Conservation (phyloP, 1,140 invertebrate genomes). For the Drosophila simulans region DNA sequence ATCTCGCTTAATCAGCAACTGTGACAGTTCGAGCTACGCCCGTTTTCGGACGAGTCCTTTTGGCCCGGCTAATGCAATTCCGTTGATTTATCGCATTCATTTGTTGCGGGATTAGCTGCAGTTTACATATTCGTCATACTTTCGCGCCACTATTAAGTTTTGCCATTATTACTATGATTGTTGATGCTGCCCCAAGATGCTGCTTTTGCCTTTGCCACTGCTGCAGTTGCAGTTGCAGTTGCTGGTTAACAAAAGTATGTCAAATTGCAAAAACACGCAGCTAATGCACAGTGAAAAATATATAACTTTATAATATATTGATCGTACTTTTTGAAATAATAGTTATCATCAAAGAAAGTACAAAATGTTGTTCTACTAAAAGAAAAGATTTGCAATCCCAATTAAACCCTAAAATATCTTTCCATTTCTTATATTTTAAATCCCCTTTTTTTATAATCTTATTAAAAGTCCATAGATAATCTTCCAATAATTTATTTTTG, state of each 20-base stretch:
- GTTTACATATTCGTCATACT: slow-evolving; percentile 83
- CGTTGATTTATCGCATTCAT: slow-evolving; percentile 81
- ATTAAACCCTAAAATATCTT: too few species aligned
- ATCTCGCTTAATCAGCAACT: slow-evolving; percentile 72
- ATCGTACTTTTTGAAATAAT: too few species aligned
- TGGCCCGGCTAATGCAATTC: slow-evolving; percentile 73
- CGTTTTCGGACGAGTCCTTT: slow-evolving; percentile 23
- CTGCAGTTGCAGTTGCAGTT: slow-evolving; percentile 17
- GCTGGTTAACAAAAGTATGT: slow-evolving; percentile 75
- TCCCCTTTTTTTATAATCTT: too few species aligned
- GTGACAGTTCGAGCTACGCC: slow-evolving; percentile 77
- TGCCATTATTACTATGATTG: slow-evolving; percentile 80
- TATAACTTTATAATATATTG: too few species aligned
- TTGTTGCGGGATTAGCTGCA: slow-evolving; percentile 77
- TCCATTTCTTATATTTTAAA: too few species aligned
- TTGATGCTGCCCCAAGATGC: slow-evolving; percentile 44
- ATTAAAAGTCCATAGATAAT: too few species aligned
- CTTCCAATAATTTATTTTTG: background rate
- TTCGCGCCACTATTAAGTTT: slow-evolving; percentile 78
- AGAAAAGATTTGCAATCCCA: too few species aligned
- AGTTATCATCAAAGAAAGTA: too few species aligned
- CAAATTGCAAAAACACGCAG: slow-evolving; percentile 76
- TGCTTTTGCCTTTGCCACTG: slow-evolving; percentile 11
- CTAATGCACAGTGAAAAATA: slow-evolving; percentile 21
- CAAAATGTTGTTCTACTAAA: too few species aligned